Evolutionary conservation across 2,888 invertebrate species (phyloP), one percentile per base, ranked within the genome.

Genomic region (Macaria liturata): DNA sequence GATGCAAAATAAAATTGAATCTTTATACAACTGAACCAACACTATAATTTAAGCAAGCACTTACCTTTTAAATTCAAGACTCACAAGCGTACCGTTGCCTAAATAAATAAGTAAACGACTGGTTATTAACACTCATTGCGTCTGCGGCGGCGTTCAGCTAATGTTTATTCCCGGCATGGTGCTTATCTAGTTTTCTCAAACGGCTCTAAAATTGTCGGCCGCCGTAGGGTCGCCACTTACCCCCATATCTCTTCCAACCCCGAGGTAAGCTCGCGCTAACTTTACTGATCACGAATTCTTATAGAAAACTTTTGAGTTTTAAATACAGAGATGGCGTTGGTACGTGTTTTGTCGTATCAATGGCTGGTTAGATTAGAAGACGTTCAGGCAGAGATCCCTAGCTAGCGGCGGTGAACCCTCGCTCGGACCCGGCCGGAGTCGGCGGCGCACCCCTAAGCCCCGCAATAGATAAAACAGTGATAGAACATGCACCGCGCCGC

Each of bases 391-490:
- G 80, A 52, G 58, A 60, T 65, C 58, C 48, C 9, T 51, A 52
- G 51, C 81, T 68, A 75, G 66, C 62, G 67, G 62, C 58, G 72
- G 67, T 69, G 68, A 32, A 32, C 9, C 9, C 31, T 4, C 7
- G 42, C 42, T 40, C 40, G 49, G n/a, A 75, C 78, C 40, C 40
- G n/a, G 74, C 78, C 68, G 78, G 80, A 76, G 77, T 72, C 76
- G 79, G 77, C 77, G 76, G 61, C 69, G 70, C 75, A 74, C 80
- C 78, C 55, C 81, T 79, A 78, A 83, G 83, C 81, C 87, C 84
- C 91, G 83, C 91, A 89, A 92, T 92, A 92, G 92, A 92, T 92
- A 92, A 91, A 92, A 92, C 92, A 92, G 92, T 89, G 92, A 92
- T 92, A 92, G 92, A 91, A 92, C 92, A 92, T 92, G 92, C 92